Percentiles rank a stretch among this genome's conserved stretches.
Evolutionary conservation across 2,888 invertebrate genomes (phyloP).

Genomic region (Micoletzkya japonica): DNA sequence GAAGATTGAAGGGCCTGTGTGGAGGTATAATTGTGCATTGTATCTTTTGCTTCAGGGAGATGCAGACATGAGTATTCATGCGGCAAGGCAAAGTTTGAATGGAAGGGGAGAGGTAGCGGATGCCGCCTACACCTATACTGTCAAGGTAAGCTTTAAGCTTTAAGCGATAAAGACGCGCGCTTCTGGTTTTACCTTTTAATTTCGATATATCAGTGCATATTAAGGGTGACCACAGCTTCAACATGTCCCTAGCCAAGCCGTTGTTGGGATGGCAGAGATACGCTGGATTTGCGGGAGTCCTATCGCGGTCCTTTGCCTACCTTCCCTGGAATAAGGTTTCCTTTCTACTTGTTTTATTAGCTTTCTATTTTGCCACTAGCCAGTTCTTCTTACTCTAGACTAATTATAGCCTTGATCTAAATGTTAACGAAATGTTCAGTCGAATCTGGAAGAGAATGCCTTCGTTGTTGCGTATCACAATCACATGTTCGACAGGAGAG

Average conservation of each 20-base stretch:
- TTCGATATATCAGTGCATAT: not conserved
- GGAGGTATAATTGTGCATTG: not conserved
- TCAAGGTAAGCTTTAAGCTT: conserved; percentile 36
- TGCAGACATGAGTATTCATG: conserved; percentile 52
- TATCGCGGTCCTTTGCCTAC: conserved; percentile 44
- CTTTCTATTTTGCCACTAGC: not conserved
- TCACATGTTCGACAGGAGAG: conserved; percentile 41
- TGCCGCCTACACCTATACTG: conserved; percentile 53
- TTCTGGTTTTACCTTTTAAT: not conserved
- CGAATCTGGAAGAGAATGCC: conserved; percentile 57
- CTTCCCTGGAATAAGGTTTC: conserved; percentile 53
- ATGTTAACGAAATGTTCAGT: conserved; percentile 28
- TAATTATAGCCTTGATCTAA: not conserved
- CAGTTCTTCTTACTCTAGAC: not conserved
- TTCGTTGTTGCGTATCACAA: conserved; percentile 48
- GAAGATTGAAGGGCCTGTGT: not conserved
- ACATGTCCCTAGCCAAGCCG: conserved; percentile 81
- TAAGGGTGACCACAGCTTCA: conserved; percentile 77
- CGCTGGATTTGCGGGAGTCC: conserved; percentile 44
- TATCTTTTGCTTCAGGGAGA: conserved; percentile 36
- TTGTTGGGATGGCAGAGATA: conserved; percentile 71
- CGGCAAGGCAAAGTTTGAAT: conserved; percentile 44
- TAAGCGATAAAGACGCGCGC: not conserved
- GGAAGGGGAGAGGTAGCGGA: conserved; percentile 56
- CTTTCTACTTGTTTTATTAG: no score